Conservation (phyloP, 37 sponge, comb jelly and placozoan species). For the Chondrilla cf. caribensis region DNA sequence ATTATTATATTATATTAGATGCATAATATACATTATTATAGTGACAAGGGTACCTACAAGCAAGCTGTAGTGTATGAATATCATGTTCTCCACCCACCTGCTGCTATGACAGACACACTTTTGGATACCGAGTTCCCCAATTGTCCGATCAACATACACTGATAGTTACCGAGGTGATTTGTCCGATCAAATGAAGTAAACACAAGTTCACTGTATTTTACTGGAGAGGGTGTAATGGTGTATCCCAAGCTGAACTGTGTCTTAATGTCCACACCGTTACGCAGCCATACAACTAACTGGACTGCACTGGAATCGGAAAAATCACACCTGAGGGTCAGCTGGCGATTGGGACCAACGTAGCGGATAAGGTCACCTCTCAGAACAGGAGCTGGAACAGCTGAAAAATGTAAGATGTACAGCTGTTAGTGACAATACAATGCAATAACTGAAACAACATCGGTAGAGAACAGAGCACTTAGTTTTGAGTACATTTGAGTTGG, state of each 20-base stretch:
- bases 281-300: too few relatives aligned
- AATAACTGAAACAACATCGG: too few relatives aligned
- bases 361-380: not conserved
- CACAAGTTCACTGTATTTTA: not conserved
- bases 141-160: not conserved
- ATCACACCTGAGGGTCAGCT: not conserved
- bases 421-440: too few relatives aligned
- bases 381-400: not conserved
- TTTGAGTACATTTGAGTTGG: too few relatives aligned
- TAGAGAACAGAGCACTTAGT: too few relatives aligned
- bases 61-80: too few relatives aligned
- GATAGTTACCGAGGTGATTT: not conserved
- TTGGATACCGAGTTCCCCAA: constrained; percentile 9
- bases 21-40: too few relatives aligned
- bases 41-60: too few relatives aligned
- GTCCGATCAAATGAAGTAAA: not conserved
- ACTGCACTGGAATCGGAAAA: not conserved
- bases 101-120: not conserved
- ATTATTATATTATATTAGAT: too few relatives aligned
- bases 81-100: too few relatives aligned
- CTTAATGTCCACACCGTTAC: too few relatives aligned
- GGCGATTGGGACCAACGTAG: constrained; percentile 2
- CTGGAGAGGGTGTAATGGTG: not conserved
- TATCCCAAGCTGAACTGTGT: not conserved
- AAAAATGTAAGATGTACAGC: not conserved